Evolutionary conservation across 2,888 invertebrate genomes (phyloP), one percentile per base, ranked within the genome.

Genomic region (Tineola bisselliella): DNA sequence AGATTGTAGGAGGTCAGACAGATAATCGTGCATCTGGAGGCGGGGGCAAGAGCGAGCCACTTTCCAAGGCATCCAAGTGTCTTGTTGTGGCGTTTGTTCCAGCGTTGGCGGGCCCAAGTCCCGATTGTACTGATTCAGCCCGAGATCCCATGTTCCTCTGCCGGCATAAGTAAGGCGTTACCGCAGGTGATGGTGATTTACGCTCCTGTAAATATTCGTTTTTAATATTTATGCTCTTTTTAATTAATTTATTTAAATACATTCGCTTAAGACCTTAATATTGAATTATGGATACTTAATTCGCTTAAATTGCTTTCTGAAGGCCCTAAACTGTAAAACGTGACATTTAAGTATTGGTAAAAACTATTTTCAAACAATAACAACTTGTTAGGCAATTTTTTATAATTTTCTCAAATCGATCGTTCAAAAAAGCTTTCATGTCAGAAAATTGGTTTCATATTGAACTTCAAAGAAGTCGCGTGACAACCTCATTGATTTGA

Each of bases 101-200:
- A 3, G 68, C 66, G 15, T 65, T 66, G 1, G 65, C 66, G 1
- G 69, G 67, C n/a, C 68, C 81, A 1, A 75, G 64, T 25, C 78
- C 79, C 0, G 84, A 84, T 67, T 72, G 73, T 65, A 80, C 69
- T 0, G 84, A 84, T 66, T 84, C 86, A 0, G 81, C 72, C 63
- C 90, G 87, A 15, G 89, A 88, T 13, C 89, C 89, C 75, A 91
- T 91, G 74, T 89, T 93, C 63, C 95, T 88, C 73, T 95, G 95
- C 62, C 95, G 89, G 76, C 94, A 94, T 76, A 94, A 81, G 75
- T 93, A 94, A 43, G 94, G 94, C 17, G 94, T 93, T 67, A 92
- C 92, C 60, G 91, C 90, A 11, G 94, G 94, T 6, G 94, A 94
- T 13, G 94, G 93, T 69, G 73, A 88, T 65, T 76, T 44, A 60